phyloP scores from a whole-genome alignment of 2,113 vertebrate species.

The Tragelaphus buxtoni region DNA sequence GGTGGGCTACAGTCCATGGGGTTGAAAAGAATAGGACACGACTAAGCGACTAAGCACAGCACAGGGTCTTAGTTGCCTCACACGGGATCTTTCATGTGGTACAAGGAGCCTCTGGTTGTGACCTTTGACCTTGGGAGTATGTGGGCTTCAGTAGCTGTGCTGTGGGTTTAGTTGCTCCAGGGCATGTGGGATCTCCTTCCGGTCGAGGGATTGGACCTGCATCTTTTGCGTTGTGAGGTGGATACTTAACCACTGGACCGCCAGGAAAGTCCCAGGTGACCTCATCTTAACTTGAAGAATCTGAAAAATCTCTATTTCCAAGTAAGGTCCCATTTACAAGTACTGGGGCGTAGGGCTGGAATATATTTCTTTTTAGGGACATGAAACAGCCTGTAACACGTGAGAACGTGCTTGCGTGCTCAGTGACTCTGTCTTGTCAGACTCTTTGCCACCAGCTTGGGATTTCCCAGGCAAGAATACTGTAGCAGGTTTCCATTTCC shows the following conservation, averaged over 20 bases:
- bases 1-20: neutral
- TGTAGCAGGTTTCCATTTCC: neutral
- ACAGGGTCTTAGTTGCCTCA: neutral
- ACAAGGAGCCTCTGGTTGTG: neutral
- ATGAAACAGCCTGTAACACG: neutral
- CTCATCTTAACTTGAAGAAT: neutral
- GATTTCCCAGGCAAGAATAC: neutral
- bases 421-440: neutral
- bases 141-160: neutral
- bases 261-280: neutral
- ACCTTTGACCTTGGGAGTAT: neutral
- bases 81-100: neutral
- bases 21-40: fast-evolving
- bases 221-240: neutral
- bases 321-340: neutral
- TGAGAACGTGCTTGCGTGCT: fast-evolving
- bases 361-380: neutral
- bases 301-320: neutral
- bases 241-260: neutral
- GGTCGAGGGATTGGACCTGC: fast-evolving
- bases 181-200: fast-evolving
- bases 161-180: neutral
- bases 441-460: neutral
- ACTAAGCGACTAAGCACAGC: neutral
- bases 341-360: neutral